Evolutionary conservation across 2,888 invertebrate genomes (phyloP), one percentile per base, ranked within the genome.

Genomic region (Dioctria rufipes): DNA sequence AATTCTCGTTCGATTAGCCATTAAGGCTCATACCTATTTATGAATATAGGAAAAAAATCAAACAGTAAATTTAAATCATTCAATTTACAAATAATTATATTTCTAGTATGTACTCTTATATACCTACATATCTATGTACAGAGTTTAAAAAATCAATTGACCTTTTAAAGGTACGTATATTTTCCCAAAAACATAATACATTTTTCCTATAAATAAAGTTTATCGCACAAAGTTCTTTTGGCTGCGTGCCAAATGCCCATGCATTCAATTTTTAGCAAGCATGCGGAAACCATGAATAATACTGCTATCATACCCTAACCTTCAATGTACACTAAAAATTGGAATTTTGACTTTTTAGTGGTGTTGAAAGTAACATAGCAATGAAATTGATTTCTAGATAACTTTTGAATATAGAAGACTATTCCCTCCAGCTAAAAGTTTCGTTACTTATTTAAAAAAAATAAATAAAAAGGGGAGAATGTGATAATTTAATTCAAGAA

Each of bases 201-300:
- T 71, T 71, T 71, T 71, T 71, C 71, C 71, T 71, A 71, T 71
- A 71, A 71, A 71, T 71, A 71, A 71, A 71, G 71, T 71, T 71
- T 71, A 71, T 71, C 71, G 71, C 71, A 71, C 54, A 67, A 25
- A 54, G 71, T 25, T 37, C 71, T 25, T 54, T 51, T 71, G 71
- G 71, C 71, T 54, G 51, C 37, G 54, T 39, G 71, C 71, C 71
- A 71, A 71, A 71, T 71, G 71, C 13, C 40, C 71, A 39, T 49
- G 54, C 71, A 71, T 71, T 71, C 39, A 71, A 51, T 71, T 71
- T 71, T 71, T 51, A 71, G 71, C 54, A 51, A 71, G 39, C 37
- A 49, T 49, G 51, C 71, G 51, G 51, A 71, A 71, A 51, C 71
- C 37, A 71, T 71, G 71, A 71, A 71, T 71, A 71, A 71, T 51